These are phyloP conservation scores for Hybognathus amarus DNA, from an alignment of 2,797 vertebrate genomes.

Conservation along the genomic window DNA sequence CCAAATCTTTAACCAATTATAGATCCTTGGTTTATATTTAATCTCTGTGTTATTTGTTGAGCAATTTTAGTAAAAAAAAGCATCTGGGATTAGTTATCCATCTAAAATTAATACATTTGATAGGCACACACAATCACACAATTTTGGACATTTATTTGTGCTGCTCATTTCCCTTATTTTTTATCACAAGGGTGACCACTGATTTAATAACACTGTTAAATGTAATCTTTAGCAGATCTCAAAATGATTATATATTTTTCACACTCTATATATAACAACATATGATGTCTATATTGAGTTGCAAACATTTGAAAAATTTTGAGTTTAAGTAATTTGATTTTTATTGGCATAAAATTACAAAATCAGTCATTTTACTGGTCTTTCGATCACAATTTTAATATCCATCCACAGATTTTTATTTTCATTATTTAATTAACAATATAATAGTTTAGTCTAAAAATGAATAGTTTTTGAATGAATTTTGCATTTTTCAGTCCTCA, in stretches of 20 bases:
- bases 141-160: background rate
- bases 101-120: background rate
- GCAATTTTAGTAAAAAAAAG: background rate
- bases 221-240: background rate
- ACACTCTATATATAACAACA: background rate
- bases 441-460: background rate
- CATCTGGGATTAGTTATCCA: background rate
- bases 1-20: background rate
- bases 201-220: background rate
- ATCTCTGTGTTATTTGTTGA: background rate
- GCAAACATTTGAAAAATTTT: background rate
- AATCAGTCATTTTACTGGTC: background rate
- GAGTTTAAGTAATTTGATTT: background rate
- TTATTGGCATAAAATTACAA: background rate
- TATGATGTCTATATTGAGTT: background rate
- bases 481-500: slow-evolving; percentile 82
- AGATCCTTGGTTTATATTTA: background rate
- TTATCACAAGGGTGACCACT: background rate
- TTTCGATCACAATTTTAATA: background rate
- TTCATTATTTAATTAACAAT: background rate
- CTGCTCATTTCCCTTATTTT: background rate
- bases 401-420: background rate
- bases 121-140: too few relatives aligned
- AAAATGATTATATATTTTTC: background rate
- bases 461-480: background rate